Evolutionary conservation across 2,797 vertebrate genomes (phyloP).

Genomic region (Semotilus atromaculatus): DNA sequence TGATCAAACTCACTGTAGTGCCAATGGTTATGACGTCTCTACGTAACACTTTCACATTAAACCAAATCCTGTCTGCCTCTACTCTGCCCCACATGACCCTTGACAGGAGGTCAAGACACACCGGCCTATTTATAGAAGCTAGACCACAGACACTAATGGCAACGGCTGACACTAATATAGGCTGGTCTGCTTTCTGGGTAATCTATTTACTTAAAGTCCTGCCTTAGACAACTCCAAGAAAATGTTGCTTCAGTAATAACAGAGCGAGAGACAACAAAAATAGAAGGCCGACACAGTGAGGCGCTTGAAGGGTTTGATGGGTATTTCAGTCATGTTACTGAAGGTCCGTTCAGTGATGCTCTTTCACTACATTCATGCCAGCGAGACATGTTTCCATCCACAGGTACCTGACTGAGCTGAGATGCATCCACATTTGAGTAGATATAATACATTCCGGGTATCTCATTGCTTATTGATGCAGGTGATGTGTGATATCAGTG

Average conservation of each 20-base stretch:
- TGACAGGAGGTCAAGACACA: conserved; percentile 15
- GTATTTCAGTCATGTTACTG: not conserved
- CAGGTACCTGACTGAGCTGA: not conserved
- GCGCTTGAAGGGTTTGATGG: not conserved
- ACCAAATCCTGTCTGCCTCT: conserved; percentile 3
- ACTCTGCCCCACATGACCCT: not conserved
- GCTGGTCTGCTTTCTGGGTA: conserved; percentile 6
- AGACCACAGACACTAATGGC: not conserved
- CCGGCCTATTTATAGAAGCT: not conserved
- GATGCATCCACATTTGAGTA: conserved; percentile 8
- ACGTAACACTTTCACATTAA: conserved; percentile 33
- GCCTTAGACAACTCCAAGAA: not conserved
- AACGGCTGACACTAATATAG: not conserved
- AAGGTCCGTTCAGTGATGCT: not conserved
- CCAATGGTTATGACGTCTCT: conserved; percentile 13
- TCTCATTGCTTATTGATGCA: conserved; percentile 39
- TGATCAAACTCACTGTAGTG: conserved; percentile 76
- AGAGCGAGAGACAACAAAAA: not conserved
- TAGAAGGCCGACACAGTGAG: not conserved
- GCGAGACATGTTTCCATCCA: not conserved
- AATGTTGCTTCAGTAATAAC: not conserved
- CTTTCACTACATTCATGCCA: not conserved
- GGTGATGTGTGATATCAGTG: conserved; percentile 17
- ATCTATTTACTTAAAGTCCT: conserved; percentile 13
- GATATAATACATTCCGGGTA: conserved; percentile 13